phyloP scores from a whole-genome alignment of 2,797 vertebrate genomes.

The Poecilia picta region DNA sequence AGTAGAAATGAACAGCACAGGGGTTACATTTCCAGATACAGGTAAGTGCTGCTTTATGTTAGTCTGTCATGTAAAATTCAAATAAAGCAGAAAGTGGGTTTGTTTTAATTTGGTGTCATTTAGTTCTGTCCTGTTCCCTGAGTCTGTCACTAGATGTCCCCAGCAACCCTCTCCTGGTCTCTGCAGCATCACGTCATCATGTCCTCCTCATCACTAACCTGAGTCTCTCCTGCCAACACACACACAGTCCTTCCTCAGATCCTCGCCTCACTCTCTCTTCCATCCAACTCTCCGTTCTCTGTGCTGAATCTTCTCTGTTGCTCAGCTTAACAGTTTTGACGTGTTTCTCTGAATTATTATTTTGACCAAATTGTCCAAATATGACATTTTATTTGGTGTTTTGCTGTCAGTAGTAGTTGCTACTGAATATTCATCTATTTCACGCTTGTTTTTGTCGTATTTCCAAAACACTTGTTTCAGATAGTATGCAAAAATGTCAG shows the following conservation, averaged over 20 bases:
- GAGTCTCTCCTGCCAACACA: not conserved
- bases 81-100: not conserved
- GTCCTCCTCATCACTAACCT: not conserved
- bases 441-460: not conserved
- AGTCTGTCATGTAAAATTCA: not conserved
- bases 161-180: not conserved
- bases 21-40: not conserved
- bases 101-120: not conserved
- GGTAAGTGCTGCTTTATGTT: not conserved
- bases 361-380: not conserved
- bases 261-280: not conserved
- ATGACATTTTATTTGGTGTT: not conserved
- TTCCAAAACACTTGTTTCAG: not conserved
- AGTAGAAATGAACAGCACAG: not conserved
- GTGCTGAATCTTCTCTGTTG: not conserved
- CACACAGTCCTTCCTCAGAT: not conserved
- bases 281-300: not conserved
- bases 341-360: not conserved
- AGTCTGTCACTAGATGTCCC: conserved; percentile 5
- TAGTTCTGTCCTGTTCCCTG: not conserved
- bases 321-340: not conserved
- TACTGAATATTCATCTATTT: not conserved
- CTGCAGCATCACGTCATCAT: not conserved
- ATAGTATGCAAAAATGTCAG: not conserved
- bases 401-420: not conserved